phyloP scores from a whole-genome alignment of 1,140 invertebrate genomes.

The Vanessa atalanta region DNA sequence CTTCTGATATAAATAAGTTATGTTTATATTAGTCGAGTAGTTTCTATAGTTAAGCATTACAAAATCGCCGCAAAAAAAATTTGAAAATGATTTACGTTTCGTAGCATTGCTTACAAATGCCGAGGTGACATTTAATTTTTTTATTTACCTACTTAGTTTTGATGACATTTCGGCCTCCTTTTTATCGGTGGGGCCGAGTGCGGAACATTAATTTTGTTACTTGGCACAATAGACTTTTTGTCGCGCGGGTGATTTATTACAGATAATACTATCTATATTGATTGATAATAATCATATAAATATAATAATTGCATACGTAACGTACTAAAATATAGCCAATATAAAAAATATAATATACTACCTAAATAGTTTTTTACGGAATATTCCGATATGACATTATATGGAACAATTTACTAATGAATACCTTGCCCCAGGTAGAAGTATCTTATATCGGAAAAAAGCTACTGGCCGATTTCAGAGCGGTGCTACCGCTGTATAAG shows the following conservation, averaged over 20 bases:
- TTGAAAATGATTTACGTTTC: neutral
- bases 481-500: too few relatives aligned
- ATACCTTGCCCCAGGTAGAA: too few relatives aligned
- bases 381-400: too few relatives aligned
- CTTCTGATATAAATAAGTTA: too few relatives aligned
- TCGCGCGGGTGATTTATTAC: neutral
- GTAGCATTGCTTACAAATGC: constrained; percentile 54
- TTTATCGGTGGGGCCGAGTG: constrained; percentile 61
- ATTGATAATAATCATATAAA: neutral
- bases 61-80: neutral
- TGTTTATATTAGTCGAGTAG: too few relatives aligned
- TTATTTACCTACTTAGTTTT: constrained; percentile 69
- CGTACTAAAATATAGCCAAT: too few relatives aligned
- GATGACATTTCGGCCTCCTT: constrained; percentile 63
- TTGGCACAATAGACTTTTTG: neutral
- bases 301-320: neutral
- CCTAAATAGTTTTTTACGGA: too few relatives aligned
- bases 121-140: constrained; percentile 64
- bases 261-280: neutral
- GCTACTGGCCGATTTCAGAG: too few relatives aligned
- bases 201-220: constrained; percentile 71
- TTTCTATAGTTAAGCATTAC: too few relatives aligned
- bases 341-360: too few relatives aligned
- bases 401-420: too few relatives aligned
- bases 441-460: too few relatives aligned